phyloP scores from a whole-genome alignment of 2,888 invertebrate species.

The Dolomedes plantarius region DNA sequence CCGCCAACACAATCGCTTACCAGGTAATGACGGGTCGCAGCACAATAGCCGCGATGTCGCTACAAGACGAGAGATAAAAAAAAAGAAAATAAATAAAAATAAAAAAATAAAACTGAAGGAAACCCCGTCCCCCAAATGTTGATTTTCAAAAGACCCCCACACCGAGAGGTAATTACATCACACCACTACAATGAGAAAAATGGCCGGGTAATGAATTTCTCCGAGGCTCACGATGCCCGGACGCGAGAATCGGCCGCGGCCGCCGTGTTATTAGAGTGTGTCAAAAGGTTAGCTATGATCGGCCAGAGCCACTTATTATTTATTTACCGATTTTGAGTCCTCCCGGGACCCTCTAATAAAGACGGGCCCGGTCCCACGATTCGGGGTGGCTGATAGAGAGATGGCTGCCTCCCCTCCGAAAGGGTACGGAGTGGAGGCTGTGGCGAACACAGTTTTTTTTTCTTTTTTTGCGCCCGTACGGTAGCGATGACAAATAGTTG shows the following conservation, averaged over 20 bases:
- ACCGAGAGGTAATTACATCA: slow-evolving; percentile 56
- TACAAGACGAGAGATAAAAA: not conserved
- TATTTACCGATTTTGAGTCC: slow-evolving; percentile 68
- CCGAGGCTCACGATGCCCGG: slow-evolving; percentile 40
- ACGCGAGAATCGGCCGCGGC: slow-evolving; percentile 24
- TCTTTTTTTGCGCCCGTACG: slow-evolving; percentile 35
- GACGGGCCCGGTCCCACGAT: slow-evolving; percentile 60
- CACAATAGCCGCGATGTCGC: slow-evolving; percentile 36
- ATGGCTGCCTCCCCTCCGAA: not conserved
- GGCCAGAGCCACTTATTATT: slow-evolving; percentile 66
- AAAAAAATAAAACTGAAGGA: too few species aligned
- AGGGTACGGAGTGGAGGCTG: slow-evolving; percentile 22
- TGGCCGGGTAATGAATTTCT: slow-evolving; percentile 60
- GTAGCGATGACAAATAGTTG: slow-evolving; percentile 69
- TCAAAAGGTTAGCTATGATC: slow-evolving; percentile 58
- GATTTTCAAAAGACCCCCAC: slow-evolving; percentile 52
- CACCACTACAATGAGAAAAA: slow-evolving; percentile 51
- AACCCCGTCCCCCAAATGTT: slow-evolving; percentile 36
- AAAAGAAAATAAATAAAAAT: too few species aligned
- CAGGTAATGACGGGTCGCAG: slow-evolving; percentile 46
- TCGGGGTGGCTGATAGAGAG: slow-evolving; percentile 20
- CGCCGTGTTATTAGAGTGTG: slow-evolving; percentile 62
- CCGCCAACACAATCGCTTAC: slow-evolving; percentile 47
- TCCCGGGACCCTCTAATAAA: slow-evolving; percentile 60
- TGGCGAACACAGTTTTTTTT: too few species aligned